phyloP scores from a whole-genome alignment of 2,113 vertebrate species.

The Mixornis gularis region DNA sequence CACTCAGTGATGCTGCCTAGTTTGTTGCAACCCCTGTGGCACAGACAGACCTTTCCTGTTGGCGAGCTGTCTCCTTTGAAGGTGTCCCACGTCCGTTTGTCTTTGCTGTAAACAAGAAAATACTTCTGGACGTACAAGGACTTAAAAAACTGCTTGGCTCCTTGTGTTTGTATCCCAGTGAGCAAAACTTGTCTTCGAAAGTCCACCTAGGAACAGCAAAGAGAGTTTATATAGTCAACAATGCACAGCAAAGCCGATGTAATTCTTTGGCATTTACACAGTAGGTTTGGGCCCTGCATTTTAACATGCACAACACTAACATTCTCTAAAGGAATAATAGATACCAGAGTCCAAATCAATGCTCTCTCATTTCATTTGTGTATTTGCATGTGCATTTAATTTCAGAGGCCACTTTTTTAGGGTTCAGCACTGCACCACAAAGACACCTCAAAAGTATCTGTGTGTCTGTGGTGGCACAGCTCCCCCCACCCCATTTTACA shows the following conservation, averaged over 20 bases:
- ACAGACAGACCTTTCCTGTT: slow-evolving; percentile 68
- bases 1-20: neutral
- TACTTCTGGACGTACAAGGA: slow-evolving; percentile 77
- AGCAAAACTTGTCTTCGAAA: slow-evolving; percentile 84
- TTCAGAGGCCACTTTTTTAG: neutral
- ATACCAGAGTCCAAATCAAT: neutral
- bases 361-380: neutral
- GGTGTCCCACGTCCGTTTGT: slow-evolving; percentile 79
- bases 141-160: slow-evolving; percentile 80
- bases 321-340: neutral
- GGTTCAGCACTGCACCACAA: neutral
- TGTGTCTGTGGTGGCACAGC: neutral
- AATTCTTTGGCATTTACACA: neutral
- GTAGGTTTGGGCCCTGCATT: neutral
- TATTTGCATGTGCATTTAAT: neutral
- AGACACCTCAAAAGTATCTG: neutral
- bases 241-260: neutral
- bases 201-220: slow-evolving; percentile 78
- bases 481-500: neutral
- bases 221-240: neutral
- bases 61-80: slow-evolving; percentile 83
- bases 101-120: slow-evolving; percentile 83
- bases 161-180: slow-evolving; percentile 89
- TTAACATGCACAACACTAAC: neutral
- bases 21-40: neutral